Evolutionary conservation across 2,888 invertebrate genomes (phyloP), one percentile per base, ranked within the genome.

Genomic region (Acanthacorydalis orientalis): DNA sequence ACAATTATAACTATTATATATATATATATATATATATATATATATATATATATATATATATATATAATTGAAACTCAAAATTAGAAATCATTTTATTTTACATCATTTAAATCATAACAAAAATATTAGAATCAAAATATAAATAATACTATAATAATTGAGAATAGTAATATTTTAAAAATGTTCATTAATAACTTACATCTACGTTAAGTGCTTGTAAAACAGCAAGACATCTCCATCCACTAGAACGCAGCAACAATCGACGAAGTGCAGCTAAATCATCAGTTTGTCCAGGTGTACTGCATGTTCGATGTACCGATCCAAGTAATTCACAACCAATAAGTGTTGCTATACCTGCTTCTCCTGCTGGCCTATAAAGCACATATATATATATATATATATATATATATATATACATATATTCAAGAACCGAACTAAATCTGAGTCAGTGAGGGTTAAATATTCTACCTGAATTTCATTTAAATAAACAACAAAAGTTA

Each of bases 311-410:
- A 60, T 78, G 77, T 49, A 79, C 72, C 53, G 77, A 77, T 52
- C 75, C 73, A 46, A 78, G 67, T 49, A 79, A 61, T 63, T 79
- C 78, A 61, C 76, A 76, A 1, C 77, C 75, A 46, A 79, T 73
- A 52, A 78, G 64, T 10, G 75, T 74, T 47, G 76, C 72, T 51
- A 78, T 71, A 47, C 75, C 73, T 53, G 73, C 74, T 42, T 47
- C 35, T 1, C 47, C 47, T 14, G 47, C 43, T 15, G 47, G 47
- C 47, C 47, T 47, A 44, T 16, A 44, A 50, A 51, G 9, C 9
- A 48, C 45, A 33, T n/a, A 14, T 41, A 46, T 15, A 16, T 2
- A 43, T 31, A 38, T 16, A 39, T 46, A 34, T 12, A 44, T 44
- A 34, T 16, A 14, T 41, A 41, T 41, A 15, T 39, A 9, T 9